These are phyloP conservation scores for Parauchenoglanis ngamensis DNA, from an alignment of 2,797 vertebrate genomes.

Conservation along the genomic window DNA sequence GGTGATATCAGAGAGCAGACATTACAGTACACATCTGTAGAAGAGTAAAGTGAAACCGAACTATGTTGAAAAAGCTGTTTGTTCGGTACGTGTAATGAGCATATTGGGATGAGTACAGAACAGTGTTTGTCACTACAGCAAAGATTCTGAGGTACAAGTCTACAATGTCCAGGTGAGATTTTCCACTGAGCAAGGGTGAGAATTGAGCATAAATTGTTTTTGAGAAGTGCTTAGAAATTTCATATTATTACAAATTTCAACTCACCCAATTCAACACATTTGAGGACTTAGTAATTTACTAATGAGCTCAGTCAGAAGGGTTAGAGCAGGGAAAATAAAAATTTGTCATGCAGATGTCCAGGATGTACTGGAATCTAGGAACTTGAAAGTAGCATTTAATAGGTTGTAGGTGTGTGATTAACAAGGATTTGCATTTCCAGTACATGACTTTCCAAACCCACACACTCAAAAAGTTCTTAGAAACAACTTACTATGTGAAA, in stretches of 20 bases:
- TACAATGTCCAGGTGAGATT: not conserved
- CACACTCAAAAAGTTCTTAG: not conserved
- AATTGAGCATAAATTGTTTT: not conserved
- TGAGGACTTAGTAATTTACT: not conserved
- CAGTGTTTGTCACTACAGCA: not conserved
- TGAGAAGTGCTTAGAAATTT: too few species aligned
- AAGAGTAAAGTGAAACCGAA: not conserved
- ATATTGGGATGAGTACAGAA: not conserved
- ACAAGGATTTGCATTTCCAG: not conserved
- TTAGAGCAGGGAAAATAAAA: not conserved
- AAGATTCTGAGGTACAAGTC: not conserved
- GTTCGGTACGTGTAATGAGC: not conserved
- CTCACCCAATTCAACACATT: not conserved
- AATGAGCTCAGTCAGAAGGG: not conserved
- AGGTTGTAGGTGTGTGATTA: not conserved
- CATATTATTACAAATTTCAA: constrained; percentile 1
- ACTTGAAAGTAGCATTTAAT: not conserved
- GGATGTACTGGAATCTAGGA: not conserved
- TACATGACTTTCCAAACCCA: not conserved
- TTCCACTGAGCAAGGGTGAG: not conserved
- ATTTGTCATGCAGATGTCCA: not conserved
- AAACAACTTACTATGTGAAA: not conserved
- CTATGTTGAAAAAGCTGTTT: not conserved
- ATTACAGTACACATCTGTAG: not conserved
- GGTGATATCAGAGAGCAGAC: too few species aligned